Base-by-base conservation (phyloP, 2,888 invertebrate genomes). In the Idaea straminata region DNA sequence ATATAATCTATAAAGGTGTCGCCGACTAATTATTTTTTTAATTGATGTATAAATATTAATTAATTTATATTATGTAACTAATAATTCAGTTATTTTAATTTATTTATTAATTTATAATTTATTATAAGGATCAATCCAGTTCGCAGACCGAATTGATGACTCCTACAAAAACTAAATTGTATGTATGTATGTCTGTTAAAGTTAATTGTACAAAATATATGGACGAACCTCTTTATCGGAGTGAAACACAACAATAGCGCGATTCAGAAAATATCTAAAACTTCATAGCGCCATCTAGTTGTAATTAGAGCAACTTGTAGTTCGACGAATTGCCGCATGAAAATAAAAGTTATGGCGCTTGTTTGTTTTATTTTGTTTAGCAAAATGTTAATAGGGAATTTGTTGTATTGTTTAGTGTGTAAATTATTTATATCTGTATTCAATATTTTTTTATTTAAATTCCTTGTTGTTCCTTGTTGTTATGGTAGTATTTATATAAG, bases 101-200 rank as follows among this genome's bases (percentile, higher is more conserved):
- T 65, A 64, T 64, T 66, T 65, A 67, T 65, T 47, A 63, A 58
- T 58, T 62, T 69, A 72, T 69, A 66, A 66, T 66, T 65, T 70
- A 66, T 38, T 57, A 59, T 63, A 65, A 66, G 47, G 47, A 47
- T 47, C 47, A 47, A 47, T 47, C 10, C 47, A 47, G 47, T 47
- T 47, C 47, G 6, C 13, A 4, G 47, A 47, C 47, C 10, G 47
- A 47, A 47, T 47, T 47, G 47, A 47, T 47, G 47, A 47, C 47
- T 47, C 47, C 47, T 47, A 47, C 47, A 47, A 47, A 47, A 47
- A 47, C 47, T 47, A 7, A 47, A 47, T 47, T 47, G 47, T 47
- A 47, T 47, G 47, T 47, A 47, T 47, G 47, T 47, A 47, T 47
- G 47, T 47, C 47, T 47, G 47, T 47, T 47, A 47, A 47, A 47